Evolutionary conservation across 2,113 vertebrate genomes (phyloP).

Genomic region (Dendropsophus ebraccatus): DNA sequence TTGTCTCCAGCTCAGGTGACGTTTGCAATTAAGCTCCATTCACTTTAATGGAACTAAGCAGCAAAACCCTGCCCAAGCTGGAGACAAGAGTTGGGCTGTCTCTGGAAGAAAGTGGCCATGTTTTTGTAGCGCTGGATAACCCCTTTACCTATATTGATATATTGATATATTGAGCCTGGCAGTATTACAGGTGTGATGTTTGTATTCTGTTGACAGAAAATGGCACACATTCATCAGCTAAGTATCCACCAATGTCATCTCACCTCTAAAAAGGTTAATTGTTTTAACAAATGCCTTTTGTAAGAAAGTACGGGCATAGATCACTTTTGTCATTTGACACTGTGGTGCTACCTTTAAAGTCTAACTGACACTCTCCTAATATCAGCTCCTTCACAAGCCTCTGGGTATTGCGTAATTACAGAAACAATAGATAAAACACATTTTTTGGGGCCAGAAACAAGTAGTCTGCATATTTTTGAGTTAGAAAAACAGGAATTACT

Average conservation of each 20-base stretch:
- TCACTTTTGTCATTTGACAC: neutral
- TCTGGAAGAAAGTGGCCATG: no score
- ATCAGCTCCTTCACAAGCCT: neutral
- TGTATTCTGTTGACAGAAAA: no score
- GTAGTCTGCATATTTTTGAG: neutral
- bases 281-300: neutral
- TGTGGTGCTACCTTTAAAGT: neutral
- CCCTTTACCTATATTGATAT: no score
- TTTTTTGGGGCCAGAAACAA: neutral
- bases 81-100: no score
- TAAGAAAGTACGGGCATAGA: neutral
- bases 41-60: no score
- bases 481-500: constrained; percentile 11
- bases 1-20: no score
- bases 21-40: no score
- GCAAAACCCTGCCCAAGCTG: no score
- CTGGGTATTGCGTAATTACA: neutral
- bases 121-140: no score
- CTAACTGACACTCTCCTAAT: neutral
- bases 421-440: constrained; percentile 7
- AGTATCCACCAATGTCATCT: neutral
- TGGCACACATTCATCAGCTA: no score
- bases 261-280: neutral
- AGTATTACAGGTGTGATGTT: no score
- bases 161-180: no score